Evolutionary conservation across 1,140 invertebrate species (phyloP), one percentile per base, ranked within the genome.

Genomic region (Drosophila novamexicana): DNA sequence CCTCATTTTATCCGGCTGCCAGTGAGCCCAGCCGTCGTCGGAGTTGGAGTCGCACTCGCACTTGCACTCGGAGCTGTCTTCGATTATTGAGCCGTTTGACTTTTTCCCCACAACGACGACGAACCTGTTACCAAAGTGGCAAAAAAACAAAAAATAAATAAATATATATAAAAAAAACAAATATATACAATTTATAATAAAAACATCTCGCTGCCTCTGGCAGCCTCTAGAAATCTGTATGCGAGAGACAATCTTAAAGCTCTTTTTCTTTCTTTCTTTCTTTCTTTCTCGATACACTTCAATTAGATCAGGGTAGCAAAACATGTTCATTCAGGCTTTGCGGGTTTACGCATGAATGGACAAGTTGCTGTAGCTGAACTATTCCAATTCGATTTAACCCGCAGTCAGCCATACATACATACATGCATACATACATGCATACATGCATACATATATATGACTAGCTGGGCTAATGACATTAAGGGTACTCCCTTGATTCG

Each of bases 51-150:
- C 63, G 70, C 7, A 3, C 12, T 44, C n/a, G 42, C 3, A n/a
- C 3, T 29, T 37, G 29, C 69, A 39, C 29, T 63, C 64, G 73
- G 57, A 65, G 62, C 69, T 59, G 71, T 75, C 79, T 77, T 82
- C 72, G 82, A 82, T 88, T 88, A 86, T 88, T 88, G 82, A 86
- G 82, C 75, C 75, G 82, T 83, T 88, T 86, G 82, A 83, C 80
- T 89, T 77, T 86, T 79, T 77, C 84, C 68, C 64, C 18, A 18
- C 1, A 75, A 77, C 64, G 45, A 22, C 62, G 44, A 22, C 84
- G 80, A 86, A 89, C 83, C 83, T 89, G 83, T 86, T 86, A 65
- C 75, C 67, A 61, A 77, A 88, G 83, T 79, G 71, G 79, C 75
- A 75, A 81, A 73, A 73, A 81, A 56, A 56, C 58, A 52, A 71